Evolutionary conservation across 2,797 vertebrate genomes (phyloP).

Genomic region (Heterohyrax brucei): DNA sequence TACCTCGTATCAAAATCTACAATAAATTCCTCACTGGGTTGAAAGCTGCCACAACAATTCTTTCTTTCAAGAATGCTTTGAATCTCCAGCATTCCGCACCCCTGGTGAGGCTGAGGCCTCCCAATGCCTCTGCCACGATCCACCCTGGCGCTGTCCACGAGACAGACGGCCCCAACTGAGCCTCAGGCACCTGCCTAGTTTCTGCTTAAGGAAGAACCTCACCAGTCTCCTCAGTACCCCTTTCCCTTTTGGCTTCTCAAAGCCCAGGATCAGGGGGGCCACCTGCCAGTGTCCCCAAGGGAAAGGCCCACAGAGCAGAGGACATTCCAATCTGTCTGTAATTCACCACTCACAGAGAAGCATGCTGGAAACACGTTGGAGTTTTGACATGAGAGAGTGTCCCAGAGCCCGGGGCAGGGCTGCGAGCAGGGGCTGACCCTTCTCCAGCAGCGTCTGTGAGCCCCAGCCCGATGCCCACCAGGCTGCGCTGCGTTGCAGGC

Average conservation of each 20-base stretch:
- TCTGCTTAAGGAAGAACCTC: neutral
- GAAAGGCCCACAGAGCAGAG: neutral
- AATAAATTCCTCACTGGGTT: constrained; percentile 12
- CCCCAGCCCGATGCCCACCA: neutral
- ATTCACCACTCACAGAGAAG: neutral
- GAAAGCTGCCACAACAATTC: constrained; percentile 31
- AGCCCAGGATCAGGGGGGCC: neutral
- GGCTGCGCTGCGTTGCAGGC: no score
- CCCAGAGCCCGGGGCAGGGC: no score
- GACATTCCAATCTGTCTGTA: neutral
- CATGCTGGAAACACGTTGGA: neutral
- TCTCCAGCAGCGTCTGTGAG: neutral
- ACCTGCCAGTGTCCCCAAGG: neutral
- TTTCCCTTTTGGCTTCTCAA: neutral
- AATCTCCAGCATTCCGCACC: neutral
- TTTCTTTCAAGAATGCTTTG: constrained; percentile 28
- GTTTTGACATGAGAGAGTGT: neutral
- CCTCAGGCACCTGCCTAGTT: no score
- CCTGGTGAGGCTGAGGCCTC: neutral
- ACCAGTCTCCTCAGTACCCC: neutral
- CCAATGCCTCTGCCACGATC: no score
- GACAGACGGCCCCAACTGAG: no score
- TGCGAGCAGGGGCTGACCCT: neutral
- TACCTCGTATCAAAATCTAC: constrained; percentile 4
- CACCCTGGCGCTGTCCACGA: no score